Conservation (phyloP, 2,797 vertebrate species). For the Avahi laniger region DNA sequence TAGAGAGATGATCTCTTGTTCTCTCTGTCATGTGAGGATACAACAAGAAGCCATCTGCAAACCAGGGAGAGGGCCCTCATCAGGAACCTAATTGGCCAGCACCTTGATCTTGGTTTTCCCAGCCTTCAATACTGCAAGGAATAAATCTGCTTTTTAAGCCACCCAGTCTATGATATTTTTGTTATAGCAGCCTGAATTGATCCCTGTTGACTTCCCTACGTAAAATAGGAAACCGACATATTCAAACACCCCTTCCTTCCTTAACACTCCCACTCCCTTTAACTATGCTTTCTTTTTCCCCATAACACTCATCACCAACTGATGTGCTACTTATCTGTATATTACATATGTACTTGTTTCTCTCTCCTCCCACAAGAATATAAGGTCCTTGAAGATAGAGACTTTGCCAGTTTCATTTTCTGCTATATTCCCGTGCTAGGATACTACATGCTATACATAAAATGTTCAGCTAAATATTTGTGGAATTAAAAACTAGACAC, state of each 20-base stretch:
- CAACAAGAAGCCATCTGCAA: background rate
- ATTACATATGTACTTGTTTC: background rate
- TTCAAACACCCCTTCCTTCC: background rate
- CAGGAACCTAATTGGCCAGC: background rate
- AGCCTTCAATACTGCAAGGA: background rate
- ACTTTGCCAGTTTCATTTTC: conserved; percentile 17
- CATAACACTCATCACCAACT: background rate
- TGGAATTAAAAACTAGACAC: conserved; percentile 26
- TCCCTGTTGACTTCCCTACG: background rate
- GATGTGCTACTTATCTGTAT: background rate
- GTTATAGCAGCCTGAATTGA: background rate
- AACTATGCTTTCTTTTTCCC: background rate
- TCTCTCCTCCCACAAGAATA: background rate
- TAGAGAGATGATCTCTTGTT: background rate
- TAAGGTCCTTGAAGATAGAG: background rate
- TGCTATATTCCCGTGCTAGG: background rate
- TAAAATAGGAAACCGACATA: background rate
- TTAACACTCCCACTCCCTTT: background rate
- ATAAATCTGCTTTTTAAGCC: background rate
- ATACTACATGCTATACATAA: background rate
- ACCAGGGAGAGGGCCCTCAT: background rate
- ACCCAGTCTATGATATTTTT: background rate
- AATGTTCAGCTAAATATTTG: background rate
- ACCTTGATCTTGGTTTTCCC: background rate
- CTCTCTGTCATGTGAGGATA: background rate